Base-by-base conservation (phyloP, 2,888 invertebrate species). In the Oscheius onirici region DNA sequence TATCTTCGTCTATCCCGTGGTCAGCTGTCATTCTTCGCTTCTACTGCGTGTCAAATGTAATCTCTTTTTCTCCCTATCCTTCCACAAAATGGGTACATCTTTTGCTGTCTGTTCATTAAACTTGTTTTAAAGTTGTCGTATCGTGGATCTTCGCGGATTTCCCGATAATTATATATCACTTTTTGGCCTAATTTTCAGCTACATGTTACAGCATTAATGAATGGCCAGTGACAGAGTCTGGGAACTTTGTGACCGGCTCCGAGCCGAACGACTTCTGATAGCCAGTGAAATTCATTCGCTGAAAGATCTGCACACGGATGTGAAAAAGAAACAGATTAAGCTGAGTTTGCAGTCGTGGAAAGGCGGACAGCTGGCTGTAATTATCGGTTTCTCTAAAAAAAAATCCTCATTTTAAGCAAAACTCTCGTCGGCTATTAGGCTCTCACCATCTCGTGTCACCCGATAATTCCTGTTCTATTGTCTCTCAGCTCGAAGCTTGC, bases 201-300 rank as follows among this genome's bases (percentile, higher is more conserved):
- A 34, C 2, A 20, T 15, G 1, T 6, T 40, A n/a, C 26, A 63
- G 63, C 11, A 15, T 63, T 17, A n/a, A 63, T 63, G 63, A 26
- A 63, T 63, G 63, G 46, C 63, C n/a, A 17, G 54, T 44, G 71
- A 44, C 10, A 20, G 40, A 15, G 63, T 71, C 28, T 71, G 71
- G 71, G 44, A 55, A 55, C 51, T 71, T 15, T 71, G 71, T 20
- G 65, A 71, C 40, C 52, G 49, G 10, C 65, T 71, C 6, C 54
- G 71, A 2, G 71, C 71, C n/a, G 71, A 71, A 46, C 28, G 49
- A 44, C 49, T 71, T 17, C 65, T 65, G 13, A 52, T 71, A 2
- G 54, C 61, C 1, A 63, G 70, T 51, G 71, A 71, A 65, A 26
- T 65, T 13, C 22, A 46, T 8, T 65, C 71, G 40, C 40, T 71